Conservation (phyloP, 2,888 invertebrate species). For the Xestia c-nigrum region DNA sequence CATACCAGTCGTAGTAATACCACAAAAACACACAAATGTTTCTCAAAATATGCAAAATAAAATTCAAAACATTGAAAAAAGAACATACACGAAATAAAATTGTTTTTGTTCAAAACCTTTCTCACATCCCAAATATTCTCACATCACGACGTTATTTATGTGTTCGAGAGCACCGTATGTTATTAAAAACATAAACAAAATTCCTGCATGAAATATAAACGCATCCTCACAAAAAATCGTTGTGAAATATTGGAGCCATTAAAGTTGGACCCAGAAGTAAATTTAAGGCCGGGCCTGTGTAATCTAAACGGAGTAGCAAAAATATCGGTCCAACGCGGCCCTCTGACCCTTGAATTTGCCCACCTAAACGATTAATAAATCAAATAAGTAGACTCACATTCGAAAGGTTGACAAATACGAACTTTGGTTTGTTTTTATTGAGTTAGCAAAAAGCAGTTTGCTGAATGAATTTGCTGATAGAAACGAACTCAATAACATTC, state of each 20-base stretch:
- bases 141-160: constrained; percentile 12
- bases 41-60: not conserved
- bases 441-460: constrained; percentile 26
- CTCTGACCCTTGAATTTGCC: constrained; percentile 57
- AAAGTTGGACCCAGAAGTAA: constrained; percentile 51
- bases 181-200: constrained; percentile 37
- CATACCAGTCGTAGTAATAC: not conserved
- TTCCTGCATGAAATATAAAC: constrained; percentile 30
- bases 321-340: constrained; percentile 50
- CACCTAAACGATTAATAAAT: constrained; percentile 65
- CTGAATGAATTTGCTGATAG: constrained; percentile 12
- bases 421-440: constrained; percentile 37
- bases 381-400: constrained; percentile 57
- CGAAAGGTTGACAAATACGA: constrained; percentile 55
- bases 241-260: constrained; percentile 51
- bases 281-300: constrained; percentile 52
- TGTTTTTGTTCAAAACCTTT: not conserved
- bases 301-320: constrained; percentile 57
- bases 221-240: constrained; percentile 36
- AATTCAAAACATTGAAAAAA: constrained; percentile 1
- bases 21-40: not conserved
- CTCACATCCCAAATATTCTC: constrained; percentile 1
- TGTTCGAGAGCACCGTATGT: constrained; percentile 12
- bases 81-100: not conserved
- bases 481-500: constrained; percentile 30